Conservation (phyloP, 2,113 vertebrate species). For the Melanerpes formicivorus region DNA sequence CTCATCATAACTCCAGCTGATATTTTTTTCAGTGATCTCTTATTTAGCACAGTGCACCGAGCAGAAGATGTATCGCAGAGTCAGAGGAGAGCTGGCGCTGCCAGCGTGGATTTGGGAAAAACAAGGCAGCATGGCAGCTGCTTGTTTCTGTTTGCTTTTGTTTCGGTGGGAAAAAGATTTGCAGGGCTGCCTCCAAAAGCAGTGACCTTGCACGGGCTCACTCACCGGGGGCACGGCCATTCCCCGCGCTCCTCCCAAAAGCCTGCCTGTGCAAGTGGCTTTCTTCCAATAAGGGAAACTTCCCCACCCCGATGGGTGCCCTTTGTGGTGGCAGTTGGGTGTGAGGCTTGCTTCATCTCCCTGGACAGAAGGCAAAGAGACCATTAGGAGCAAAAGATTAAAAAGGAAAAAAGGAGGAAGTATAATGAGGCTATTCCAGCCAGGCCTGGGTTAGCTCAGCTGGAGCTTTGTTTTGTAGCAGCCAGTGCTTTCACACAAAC, state of each 20-base stretch:
- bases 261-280: background rate
- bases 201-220: background rate
- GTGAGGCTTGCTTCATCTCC: background rate
- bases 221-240: accelerated
- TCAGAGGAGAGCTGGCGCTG: slow-evolving; percentile 13
- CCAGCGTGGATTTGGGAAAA: background rate
- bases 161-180: background rate
- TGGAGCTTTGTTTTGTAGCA: slow-evolving; percentile 16
- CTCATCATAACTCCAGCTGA: slow-evolving; percentile 58
- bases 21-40: slow-evolving; percentile 63
- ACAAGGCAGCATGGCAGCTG: background rate
- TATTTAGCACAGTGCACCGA: slow-evolving; percentile 12
- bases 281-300: background rate
- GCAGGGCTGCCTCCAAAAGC: background rate
- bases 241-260: background rate
- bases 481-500: background rate
- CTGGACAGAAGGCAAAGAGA: background rate
- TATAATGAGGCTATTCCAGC: background rate
- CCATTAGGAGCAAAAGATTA: background rate
- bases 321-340: background rate
- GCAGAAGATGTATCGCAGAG: slow-evolving; percentile 37
- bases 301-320: accelerated
- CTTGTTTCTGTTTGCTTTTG: background rate
- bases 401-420: background rate
- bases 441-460: background rate